A percentile compares a stretch with the other conserved stretches of the same genome.
phyloP scores from a whole-genome alignment of 1,140 invertebrate species.

The Euura saliciscinereae region DNA sequence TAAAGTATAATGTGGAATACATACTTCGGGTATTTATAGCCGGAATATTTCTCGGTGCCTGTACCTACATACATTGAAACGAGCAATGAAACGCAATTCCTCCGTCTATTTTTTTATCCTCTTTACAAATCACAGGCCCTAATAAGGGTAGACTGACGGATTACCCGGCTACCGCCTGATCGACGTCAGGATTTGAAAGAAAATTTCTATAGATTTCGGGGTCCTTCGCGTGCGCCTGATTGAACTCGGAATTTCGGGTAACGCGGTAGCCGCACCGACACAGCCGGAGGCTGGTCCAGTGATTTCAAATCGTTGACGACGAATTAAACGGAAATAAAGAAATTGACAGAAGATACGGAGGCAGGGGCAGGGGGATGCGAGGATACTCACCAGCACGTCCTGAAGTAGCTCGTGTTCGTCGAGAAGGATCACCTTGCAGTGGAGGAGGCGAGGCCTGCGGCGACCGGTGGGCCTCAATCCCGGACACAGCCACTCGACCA shows the following conservation, averaged over 20 bases:
- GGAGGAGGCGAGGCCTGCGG: conserved; percentile 66
- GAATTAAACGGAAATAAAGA: too few relatives aligned
- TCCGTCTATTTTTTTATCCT: too few relatives aligned
- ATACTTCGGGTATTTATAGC: too few relatives aligned
- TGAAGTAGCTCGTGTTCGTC: conserved; percentile 69
- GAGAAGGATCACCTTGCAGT: conserved; percentile 68
- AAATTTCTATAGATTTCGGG: background rate
- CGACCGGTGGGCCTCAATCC: conserved; percentile 58
- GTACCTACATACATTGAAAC: too few relatives aligned
- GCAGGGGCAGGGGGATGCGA: background rate
- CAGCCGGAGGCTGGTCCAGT: too few relatives aligned
- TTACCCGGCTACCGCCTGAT: background rate
- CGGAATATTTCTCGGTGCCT: too few relatives aligned
- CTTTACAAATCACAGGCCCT: background rate
- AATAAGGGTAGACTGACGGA: background rate
- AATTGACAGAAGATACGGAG: background rate
- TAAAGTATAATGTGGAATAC: too few relatives aligned
- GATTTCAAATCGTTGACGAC: too few relatives aligned
- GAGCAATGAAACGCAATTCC: too few relatives aligned
- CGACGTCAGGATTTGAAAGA: background rate
- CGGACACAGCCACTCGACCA: conserved; percentile 58
- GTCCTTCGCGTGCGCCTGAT: background rate
- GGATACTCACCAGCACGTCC: conserved; percentile 65
- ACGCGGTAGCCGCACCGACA: background rate
- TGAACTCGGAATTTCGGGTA: background rate